phyloP scores from a whole-genome alignment of 2,113 vertebrate species.

The Gopherus evgoodei region DNA sequence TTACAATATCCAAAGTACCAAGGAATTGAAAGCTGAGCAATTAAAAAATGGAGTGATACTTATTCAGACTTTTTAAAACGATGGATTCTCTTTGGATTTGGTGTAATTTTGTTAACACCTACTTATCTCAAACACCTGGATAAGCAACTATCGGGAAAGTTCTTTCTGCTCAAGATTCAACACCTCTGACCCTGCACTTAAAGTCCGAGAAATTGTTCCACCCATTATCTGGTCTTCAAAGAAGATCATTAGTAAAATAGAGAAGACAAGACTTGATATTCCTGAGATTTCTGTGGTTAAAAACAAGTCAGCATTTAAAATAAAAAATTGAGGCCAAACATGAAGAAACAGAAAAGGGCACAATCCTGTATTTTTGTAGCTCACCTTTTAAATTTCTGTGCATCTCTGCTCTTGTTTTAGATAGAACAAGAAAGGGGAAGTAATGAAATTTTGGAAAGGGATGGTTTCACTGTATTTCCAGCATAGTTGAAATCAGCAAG shows the following conservation, averaged over 20 bases:
- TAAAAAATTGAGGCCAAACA: neutral
- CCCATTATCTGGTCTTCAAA: neutral
- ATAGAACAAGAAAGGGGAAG: neutral
- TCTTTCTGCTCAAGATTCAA: neutral
- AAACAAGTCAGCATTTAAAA: neutral
- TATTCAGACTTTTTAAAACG: conserved; percentile 29
- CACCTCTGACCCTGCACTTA: neutral
- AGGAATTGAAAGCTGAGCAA: conserved; percentile 34
- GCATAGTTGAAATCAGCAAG: neutral
- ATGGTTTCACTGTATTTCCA: neutral
- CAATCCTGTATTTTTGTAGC: neutral
- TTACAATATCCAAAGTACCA: conserved; percentile 2
- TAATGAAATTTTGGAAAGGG: neutral
- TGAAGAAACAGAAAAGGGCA: neutral
- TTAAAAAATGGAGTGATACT: neutral
- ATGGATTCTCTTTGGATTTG: neutral
- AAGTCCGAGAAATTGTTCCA: neutral
- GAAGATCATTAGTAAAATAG: neutral
- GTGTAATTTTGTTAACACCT: neutral
- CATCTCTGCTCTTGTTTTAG: neutral
- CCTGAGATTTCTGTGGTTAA: neutral
- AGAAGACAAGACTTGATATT: neutral
- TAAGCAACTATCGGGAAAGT: neutral
- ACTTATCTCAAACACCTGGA: neutral
- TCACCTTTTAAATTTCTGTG: neutral